Conservation (phyloP, 2,888 invertebrate genomes). For the Girardia tigrina region DNA sequence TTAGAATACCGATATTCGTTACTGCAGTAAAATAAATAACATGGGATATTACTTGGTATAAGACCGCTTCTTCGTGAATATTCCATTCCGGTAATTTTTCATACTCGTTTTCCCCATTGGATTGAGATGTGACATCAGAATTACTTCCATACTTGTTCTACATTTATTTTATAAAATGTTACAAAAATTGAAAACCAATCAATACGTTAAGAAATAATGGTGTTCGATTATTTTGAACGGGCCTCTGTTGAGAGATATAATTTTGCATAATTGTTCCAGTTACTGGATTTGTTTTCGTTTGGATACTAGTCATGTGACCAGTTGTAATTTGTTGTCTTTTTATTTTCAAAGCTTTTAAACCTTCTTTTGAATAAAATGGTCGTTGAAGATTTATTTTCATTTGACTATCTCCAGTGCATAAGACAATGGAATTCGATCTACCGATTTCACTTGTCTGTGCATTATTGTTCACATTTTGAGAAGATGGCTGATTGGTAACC, state of each 20-base stretch:
- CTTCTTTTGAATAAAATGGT: not conserved
- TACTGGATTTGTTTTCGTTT: not conserved
- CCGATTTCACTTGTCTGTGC: not conserved
- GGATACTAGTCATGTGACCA: not conserved
- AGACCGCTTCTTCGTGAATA: constrained; percentile 13
- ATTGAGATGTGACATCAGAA: not conserved
- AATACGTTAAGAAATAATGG: constrained; percentile 18
- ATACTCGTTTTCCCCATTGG: not conserved
- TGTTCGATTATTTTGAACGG: not conserved
- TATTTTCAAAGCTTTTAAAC: not conserved
- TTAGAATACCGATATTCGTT: too few relatives aligned
- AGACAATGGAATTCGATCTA: not conserved
- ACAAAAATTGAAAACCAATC: too few relatives aligned
- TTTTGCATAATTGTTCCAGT: not conserved
- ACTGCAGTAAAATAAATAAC: too few relatives aligned
- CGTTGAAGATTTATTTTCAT: not conserved
- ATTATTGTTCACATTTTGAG: not conserved
- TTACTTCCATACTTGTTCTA: not conserved
- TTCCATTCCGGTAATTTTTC: constrained; percentile 12
- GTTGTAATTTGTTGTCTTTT: not conserved
- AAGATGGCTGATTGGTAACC: too few relatives aligned
- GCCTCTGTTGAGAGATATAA: not conserved
- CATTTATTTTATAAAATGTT: not conserved
- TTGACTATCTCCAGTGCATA: not conserved
- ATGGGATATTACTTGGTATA: constrained; percentile 5